Evolutionary conservation across 2,113 vertebrate species (phyloP).

Genomic region (Motacilla tschutschensis): DNA sequence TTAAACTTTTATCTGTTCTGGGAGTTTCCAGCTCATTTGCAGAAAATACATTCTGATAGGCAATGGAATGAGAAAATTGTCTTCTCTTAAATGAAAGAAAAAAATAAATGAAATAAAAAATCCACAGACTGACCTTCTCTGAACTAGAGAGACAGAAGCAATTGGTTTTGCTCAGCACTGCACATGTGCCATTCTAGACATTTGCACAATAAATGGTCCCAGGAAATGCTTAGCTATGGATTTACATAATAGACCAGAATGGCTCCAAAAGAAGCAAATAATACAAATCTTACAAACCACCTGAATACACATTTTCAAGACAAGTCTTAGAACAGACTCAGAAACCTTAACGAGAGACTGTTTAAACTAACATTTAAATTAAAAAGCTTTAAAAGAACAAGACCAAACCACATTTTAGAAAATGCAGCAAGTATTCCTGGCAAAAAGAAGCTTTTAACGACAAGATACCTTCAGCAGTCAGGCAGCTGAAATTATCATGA

Average conservation of each 20-base stretch:
- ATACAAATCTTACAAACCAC: slow-evolving; percentile 57
- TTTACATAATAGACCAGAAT: slow-evolving; percentile 47
- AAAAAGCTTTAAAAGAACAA: neutral
- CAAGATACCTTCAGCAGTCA: neutral
- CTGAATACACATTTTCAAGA: slow-evolving; percentile 40
- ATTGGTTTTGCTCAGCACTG: slow-evolving; percentile 18
- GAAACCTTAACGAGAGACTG: neutral
- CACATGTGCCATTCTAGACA: neutral
- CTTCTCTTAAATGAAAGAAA: neutral
- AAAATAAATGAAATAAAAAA: neutral
- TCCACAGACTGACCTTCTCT: neutral
- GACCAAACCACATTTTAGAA: neutral
- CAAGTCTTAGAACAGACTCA: neutral
- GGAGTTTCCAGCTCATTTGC: neutral
- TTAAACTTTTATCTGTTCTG: neutral
- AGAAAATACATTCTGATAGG: neutral
- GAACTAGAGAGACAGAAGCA: neutral
- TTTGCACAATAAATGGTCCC: slow-evolving; percentile 36
- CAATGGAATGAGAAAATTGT: neutral
- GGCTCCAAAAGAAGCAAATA: slow-evolving; percentile 61
- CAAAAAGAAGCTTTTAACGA: neutral
- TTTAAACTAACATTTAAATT: neutral
- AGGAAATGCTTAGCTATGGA: slow-evolving; percentile 51
- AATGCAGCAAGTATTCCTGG: neutral
- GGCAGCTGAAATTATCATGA: neutral